Conservation (phyloP, 2,113 vertebrate genomes). For the Bungarus multicinctus region DNA sequence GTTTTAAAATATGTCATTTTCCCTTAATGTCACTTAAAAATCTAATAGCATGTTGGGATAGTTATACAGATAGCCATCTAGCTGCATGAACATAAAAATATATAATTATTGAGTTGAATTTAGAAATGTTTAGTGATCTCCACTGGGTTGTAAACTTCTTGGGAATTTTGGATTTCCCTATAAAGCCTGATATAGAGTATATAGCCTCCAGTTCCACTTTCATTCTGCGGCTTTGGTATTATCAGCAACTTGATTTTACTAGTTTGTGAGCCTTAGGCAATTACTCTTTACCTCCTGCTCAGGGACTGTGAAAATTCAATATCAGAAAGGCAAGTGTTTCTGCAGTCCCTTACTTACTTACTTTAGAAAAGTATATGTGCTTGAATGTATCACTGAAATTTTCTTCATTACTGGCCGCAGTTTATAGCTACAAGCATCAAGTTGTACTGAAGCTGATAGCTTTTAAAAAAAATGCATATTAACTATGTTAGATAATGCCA, state of each 20-base stretch:
- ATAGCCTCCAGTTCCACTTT: conserved; percentile 12
- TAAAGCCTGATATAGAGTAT: neutral
- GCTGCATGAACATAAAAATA: neutral
- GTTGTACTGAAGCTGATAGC: neutral
- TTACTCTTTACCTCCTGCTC: neutral
- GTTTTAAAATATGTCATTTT: neutral
- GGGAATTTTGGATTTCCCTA: neutral
- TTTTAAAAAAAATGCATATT: neutral
- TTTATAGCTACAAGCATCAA: neutral
- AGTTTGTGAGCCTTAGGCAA: neutral
- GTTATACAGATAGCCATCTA: neutral
- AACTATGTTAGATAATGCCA: neutral
- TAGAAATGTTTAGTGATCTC: neutral
- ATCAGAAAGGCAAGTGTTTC: neutral
- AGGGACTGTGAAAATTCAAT: conserved; percentile 4
- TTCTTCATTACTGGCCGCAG: neutral
- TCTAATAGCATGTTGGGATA: neutral
- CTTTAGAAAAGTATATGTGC: neutral
- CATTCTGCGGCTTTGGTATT: conserved; percentile 15
- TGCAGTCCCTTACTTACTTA: neutral
- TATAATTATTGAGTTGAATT: neutral
- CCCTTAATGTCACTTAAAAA: neutral
- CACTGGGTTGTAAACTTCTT: neutral
- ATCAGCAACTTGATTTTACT: neutral
- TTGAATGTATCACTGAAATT: neutral